Evolutionary conservation across 92 coral and sea anemone species (phyloP), one percentile per base, ranked within the genome.

Genomic region (Montipora capitata): DNA sequence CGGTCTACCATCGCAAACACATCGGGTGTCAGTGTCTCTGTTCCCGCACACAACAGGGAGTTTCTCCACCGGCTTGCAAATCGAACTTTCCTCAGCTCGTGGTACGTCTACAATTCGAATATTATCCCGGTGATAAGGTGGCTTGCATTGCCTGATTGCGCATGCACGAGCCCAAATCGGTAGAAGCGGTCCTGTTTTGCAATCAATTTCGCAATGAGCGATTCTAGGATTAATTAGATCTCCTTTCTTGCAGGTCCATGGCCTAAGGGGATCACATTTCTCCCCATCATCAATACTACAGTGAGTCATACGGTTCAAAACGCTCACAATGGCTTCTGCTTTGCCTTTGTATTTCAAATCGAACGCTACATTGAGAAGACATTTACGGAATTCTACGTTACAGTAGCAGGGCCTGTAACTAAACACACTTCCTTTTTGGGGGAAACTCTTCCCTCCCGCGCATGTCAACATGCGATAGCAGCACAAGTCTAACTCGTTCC

Each of bases 131-230:
- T 94, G 95, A 78, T 92, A 82, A 49, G 99, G 97, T 65, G 96
- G 95, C 43, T 88, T 96, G 80, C 99, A 98, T 70, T 98, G 99
- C 13, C 99, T 85, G 20, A 85, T 89, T 16, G 98, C 87, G 89
- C 99, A 98, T 89, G 98, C 96, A 68, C 99, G 98, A 4, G 95
- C 95, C 89, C 98, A 96, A 68, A 98, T 92, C 0, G 99, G 99
- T 2, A 98, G 91, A 66, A 98, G 77, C 0, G 99, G 99, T 9
- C 99, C 99, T 0, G 99, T 94, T 77, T 86, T 89, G 73, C 99
- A 98, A 85, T 98, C 98, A 10, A 98, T 88, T 42, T 77, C 89
- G 58, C 99, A 98, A 82, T 98, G 99, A 3, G 98, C 99, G 48
- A 94, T 68, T 64, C 83, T 92, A 10, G 98, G 91, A 65, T 94